These are phyloP conservation scores for Lamproptera curius DNA, from an alignment of 2,888 invertebrate species.

Conservation along the genomic window DNA sequence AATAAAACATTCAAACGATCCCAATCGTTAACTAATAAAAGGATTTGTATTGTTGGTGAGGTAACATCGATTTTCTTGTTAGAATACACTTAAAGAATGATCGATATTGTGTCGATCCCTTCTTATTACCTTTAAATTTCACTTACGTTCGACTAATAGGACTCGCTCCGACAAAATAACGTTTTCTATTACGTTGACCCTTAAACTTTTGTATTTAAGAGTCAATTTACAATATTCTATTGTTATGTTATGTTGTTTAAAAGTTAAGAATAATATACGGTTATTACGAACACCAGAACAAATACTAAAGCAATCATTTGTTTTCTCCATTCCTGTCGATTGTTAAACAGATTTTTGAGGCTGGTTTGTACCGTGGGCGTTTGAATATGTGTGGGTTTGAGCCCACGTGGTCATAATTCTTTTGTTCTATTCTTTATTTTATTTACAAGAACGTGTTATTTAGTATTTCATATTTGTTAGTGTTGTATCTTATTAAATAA, in stretches of 20 bases:
- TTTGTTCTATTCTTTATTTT: conserved; percentile 55
- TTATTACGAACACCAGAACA: conserved; percentile 48
- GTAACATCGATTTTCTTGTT: conserved; percentile 36
- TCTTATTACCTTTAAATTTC: conserved; percentile 43
- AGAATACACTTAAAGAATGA: conserved; percentile 36
- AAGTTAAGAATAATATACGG: conserved; percentile 45
- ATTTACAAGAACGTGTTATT: conserved; percentile 32
- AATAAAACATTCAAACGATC: no score
- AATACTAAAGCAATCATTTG: conserved; percentile 52
- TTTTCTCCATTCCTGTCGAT: conserved; percentile 50
- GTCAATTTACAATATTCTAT: conserved; percentile 10
- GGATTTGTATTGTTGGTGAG: conserved; percentile 25
- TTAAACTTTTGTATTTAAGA: not conserved
- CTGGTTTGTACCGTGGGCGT: conserved; percentile 47
- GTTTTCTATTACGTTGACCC: not conserved
- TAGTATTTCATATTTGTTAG: conserved; percentile 26
- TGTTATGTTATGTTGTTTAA: conserved; percentile 6
- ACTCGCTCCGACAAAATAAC: conserved; percentile 29
- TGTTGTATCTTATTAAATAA: not conserved
- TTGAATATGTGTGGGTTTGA: conserved; percentile 44
- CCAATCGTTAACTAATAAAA: no score
- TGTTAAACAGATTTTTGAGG: conserved; percentile 60
- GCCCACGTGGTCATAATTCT: conserved; percentile 52
- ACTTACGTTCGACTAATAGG: conserved; percentile 32
- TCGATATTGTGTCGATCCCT: conserved; percentile 42